Evolutionary conservation across 2,888 invertebrate species (phyloP), one percentile per base, ranked within the genome.

Genomic region (Thera britannica): DNA sequence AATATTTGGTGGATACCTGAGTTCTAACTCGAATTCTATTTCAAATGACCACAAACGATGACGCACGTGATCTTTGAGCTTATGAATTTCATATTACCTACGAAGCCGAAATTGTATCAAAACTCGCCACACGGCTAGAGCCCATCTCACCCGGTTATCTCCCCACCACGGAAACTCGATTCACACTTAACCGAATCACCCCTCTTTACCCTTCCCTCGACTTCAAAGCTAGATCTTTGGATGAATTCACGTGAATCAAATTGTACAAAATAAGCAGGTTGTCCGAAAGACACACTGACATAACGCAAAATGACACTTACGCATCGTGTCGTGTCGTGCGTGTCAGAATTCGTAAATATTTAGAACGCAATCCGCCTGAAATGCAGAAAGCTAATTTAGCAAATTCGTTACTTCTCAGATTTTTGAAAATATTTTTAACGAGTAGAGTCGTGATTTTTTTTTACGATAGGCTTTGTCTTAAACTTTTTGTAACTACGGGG

Each of bases 151-250:
- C 48, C 57, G 60, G 69, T 66, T 70, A 70, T 66, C 65, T 70
- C 55, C 65, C 56, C 61, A 49, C 66, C 59, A 58, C 59, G 65
- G 59, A 67, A 68, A 71, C 68, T 58, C 64, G 64, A 66, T 68
- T 70, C 68, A 59, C 65, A 68, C 72, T 56, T 63, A 67, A 60
- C 68, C 64, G 67, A 65, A 66, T 67, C 62, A 69, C 60, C 60
- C 60, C 61, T 61, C 70, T 62, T 60, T 60, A 55, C 60, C 59
- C 61, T 62, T 46, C 59, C 38, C 49, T 67, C 58, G 54, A 59
- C 68, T 65, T 65, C 65, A 68, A 65, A 66, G 65, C 52, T 54
- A 51, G 69, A 55, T 65, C 58, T 65, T 69, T 55, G 66, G 49
- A 56, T 5, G 51, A 36, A 51, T 65, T 61, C 35, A 61, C 49